Base-by-base conservation (phyloP, 2,888 invertebrate species). In the Drosophila longiperda region DNA sequence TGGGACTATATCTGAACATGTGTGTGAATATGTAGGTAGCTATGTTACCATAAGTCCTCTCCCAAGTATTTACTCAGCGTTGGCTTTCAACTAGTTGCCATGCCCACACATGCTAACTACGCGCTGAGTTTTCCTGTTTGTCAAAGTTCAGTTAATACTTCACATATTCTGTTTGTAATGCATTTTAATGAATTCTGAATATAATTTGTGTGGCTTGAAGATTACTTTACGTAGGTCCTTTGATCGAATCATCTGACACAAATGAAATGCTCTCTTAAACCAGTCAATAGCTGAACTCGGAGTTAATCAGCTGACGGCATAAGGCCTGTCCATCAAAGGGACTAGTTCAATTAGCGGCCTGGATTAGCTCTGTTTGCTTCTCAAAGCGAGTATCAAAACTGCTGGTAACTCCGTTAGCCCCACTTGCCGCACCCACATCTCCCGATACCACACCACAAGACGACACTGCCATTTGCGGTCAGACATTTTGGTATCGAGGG, bases 391-490 rank as follows among this genome's bases (percentile, higher is more conserved):
- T 72, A 65, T 59, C 67, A 72, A 65, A 67, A 65, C 54, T 73
- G 62, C 52, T 57, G 54, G 61, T 75, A 72, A 76, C 65, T 64
- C 66, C n/a, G 55, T 77, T 77, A 59, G 40, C 55, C 6, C 61
- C 60, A 60, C 5, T 15, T 52, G 61, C 45, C 15, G 11, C 23
- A 34, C 33, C 26, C 38, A 45, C 3, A 26, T 62, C 54, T 59
- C 50, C 53, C 48, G 62, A 49, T 57, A 62, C 49, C 61, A 42
- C 36, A 57, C 73, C 69, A 62, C 68, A 66, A 71, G 73, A 66
- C 58, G 52, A 48, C 58, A 58, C 69, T 74, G 70, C 74, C 82
- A 73, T 82, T 82, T 82, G 82, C 68, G 82, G 82, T 82, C 84
- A 73, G 74, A 53, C 62, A 60, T 62, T 66, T 73, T 17, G 73